Conservation (phyloP, 2,797 vertebrate genomes). For the Thaleichthys pacificus region DNA sequence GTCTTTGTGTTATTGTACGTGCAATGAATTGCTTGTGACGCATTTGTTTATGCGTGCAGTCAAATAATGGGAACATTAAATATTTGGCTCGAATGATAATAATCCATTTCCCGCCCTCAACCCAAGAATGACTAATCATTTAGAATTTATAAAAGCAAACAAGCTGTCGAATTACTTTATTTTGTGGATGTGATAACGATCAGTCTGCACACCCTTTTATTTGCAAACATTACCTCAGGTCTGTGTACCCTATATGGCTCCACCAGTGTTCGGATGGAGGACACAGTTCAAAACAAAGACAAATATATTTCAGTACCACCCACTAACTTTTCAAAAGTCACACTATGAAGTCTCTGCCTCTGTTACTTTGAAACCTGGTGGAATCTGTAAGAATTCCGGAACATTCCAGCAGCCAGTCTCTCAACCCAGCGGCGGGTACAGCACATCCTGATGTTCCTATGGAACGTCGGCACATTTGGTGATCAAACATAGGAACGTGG, state of each 20-base stretch:
- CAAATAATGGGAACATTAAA: constrained; percentile 83
- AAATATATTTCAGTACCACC: constrained; percentile 14
- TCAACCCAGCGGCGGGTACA: constrained; percentile 49
- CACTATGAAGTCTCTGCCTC: not conserved
- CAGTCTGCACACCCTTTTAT: constrained; percentile 51
- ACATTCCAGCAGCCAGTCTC: constrained; percentile 57
- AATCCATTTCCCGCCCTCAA: constrained; percentile 68
- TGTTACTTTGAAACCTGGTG: constrained; percentile 3
- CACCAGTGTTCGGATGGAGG: constrained; percentile 32
- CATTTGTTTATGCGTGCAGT: constrained; percentile 74
- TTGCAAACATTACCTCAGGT: constrained; percentile 59
- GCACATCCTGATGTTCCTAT: not conserved
- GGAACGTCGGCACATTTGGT: constrained; percentile 34
- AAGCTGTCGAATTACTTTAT: constrained; percentile 56
- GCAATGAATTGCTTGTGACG: constrained; percentile 72
- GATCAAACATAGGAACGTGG: constrained; percentile 49
- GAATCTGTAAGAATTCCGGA: constrained; percentile 12
- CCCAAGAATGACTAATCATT: constrained; percentile 62
- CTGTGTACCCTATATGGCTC: constrained; percentile 47
- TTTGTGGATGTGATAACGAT: constrained; percentile 58
- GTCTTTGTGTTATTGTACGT: constrained; percentile 74
- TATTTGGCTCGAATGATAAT: constrained; percentile 80
- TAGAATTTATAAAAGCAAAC: constrained; percentile 70
- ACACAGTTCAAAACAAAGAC: constrained; percentile 31
- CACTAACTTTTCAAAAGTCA: constrained; percentile 21